Conservation (phyloP, 1,140 invertebrate species). For the Adelges cooleyi region DNA sequence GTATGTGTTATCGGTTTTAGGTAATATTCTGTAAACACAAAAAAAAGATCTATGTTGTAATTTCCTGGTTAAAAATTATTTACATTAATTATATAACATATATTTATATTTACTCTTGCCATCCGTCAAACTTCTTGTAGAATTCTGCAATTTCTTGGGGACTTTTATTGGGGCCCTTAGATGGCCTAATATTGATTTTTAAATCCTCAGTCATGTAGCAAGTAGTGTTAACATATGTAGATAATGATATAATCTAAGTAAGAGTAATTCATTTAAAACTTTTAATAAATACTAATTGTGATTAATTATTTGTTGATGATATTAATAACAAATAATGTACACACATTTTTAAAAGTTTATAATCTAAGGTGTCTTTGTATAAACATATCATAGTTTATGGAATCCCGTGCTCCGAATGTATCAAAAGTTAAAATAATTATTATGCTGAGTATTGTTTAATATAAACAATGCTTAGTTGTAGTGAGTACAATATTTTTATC, state of each 20-base stretch:
- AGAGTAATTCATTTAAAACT: too few relatives aligned
- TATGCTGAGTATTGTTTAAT: not conserved
- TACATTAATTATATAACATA: too few relatives aligned
- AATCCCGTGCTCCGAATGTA: too few relatives aligned
- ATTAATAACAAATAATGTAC: too few relatives aligned
- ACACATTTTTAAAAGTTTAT: too few relatives aligned
- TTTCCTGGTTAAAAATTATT: too few relatives aligned
- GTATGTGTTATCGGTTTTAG: constrained; percentile 35
- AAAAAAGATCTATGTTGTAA: too few relatives aligned
- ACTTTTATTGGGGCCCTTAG: not conserved
- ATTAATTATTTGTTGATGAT: too few relatives aligned
- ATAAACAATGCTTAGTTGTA: not conserved
- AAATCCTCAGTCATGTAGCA: constrained; percentile 22
- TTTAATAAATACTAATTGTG: too few relatives aligned
- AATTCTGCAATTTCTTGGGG: constrained; percentile 26
- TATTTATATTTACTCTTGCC: constrained; percentile 18
- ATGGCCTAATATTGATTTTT: constrained; percentile 8
- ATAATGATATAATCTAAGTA: not conserved
- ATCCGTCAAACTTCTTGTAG: constrained; percentile 21
- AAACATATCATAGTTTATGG: too few relatives aligned
- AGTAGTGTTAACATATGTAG: not conserved
- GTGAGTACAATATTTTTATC: not conserved
- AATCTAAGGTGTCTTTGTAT: too few relatives aligned
- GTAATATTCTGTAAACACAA: constrained; percentile 33
- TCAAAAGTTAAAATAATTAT: too few relatives aligned